Conservation (phyloP, 2,888 invertebrate species). For the Lingula anatina region DNA sequence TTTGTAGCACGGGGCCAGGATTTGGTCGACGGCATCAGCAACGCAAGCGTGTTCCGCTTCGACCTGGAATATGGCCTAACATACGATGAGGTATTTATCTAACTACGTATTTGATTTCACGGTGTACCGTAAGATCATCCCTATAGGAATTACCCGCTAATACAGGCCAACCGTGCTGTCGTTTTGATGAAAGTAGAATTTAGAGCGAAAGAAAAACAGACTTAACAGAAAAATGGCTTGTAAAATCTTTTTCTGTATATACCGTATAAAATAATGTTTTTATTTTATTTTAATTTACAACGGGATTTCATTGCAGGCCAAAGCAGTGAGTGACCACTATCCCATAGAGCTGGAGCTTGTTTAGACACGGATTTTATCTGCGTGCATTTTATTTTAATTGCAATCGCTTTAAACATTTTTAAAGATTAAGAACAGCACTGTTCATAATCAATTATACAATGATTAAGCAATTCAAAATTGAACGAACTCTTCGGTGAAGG, state of each 20-base stretch:
- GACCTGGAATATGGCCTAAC: slow-evolving; percentile 10
- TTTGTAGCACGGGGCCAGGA: slow-evolving; percentile 12
- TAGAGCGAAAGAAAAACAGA: not conserved
- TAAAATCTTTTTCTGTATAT: not conserved
- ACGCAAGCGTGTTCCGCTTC: slow-evolving; percentile 11
- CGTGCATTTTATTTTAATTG: too few species aligned
- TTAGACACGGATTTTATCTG: too few species aligned
- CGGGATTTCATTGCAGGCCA: slow-evolving; percentile 10
- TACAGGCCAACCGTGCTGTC: too few species aligned
- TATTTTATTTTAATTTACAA: not conserved
- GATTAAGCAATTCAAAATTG: too few species aligned
- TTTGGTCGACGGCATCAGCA: slow-evolving; percentile 5
- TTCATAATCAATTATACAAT: too few species aligned
- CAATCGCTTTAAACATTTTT: too few species aligned
- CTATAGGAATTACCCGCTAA: too few species aligned
- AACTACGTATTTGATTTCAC: not conserved
- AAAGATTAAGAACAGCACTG: too few species aligned
- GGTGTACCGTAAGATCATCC: too few species aligned
- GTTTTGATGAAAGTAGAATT: too few species aligned
- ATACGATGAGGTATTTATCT: slow-evolving; percentile 7
- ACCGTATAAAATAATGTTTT: not conserved
- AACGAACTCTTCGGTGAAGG: too few species aligned
- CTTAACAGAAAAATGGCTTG: not conserved
- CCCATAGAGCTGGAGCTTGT: slow-evolving; percentile 16
- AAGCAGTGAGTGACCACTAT: slow-evolving; percentile 19